phyloP scores from a whole-genome alignment of 2,888 invertebrate genomes.

The Microctonus brassicae region DNA sequence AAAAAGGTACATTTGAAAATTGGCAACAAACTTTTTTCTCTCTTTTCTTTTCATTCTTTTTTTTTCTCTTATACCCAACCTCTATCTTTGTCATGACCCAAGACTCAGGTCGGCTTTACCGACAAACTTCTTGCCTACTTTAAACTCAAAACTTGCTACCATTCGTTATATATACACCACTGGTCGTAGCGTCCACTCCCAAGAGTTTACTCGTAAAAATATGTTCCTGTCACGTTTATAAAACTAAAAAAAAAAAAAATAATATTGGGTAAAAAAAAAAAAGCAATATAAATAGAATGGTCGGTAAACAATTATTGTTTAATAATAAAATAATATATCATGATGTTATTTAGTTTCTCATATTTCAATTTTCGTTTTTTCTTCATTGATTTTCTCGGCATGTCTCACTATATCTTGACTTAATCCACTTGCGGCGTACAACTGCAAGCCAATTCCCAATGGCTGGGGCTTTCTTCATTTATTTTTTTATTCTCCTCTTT shows the following conservation, averaged over 20 bases:
- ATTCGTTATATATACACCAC: slow-evolving; percentile 6
- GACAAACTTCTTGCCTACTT: slow-evolving; percentile 31
- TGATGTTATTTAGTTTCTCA: neutral
- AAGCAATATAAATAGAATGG: too few species aligned
- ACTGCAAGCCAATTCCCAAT: neutral
- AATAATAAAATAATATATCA: neutral
- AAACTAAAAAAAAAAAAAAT: neutral
- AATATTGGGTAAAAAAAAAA: too few species aligned
- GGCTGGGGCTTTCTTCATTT: neutral
- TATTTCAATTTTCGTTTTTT: neutral
- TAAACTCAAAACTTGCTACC: slow-evolving; percentile 22
- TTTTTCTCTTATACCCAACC: slow-evolving; percentile 8
- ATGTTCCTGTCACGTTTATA: slow-evolving; percentile 15
- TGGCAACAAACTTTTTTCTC: slow-evolving; percentile 13
- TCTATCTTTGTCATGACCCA: slow-evolving; percentile 7
- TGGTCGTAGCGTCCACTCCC: slow-evolving; percentile 13
- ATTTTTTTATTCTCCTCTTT: neutral
- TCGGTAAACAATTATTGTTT: too few species aligned
- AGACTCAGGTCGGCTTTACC: slow-evolving; percentile 11
- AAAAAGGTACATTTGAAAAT: slow-evolving; percentile 28
- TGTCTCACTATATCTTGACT: neutral
- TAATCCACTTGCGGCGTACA: neutral
- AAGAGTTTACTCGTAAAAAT: slow-evolving; percentile 18
- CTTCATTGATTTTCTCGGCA: neutral
- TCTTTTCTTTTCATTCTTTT: slow-evolving; percentile 3